phyloP scores from a whole-genome alignment of 2,797 vertebrate species.

The Odontamblyopus rebecca region DNA sequence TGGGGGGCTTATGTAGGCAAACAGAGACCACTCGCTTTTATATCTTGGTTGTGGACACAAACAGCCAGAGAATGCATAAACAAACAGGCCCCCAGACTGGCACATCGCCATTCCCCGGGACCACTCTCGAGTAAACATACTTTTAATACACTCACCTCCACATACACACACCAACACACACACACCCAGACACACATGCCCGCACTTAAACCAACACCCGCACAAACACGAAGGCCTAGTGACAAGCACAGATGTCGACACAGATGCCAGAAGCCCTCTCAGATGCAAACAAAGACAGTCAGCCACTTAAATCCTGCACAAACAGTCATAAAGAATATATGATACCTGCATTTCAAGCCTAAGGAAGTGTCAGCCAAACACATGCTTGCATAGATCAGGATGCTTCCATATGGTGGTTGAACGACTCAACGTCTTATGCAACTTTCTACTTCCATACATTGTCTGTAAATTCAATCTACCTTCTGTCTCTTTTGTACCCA shows the following conservation, averaged over 20 bases:
- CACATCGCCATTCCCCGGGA: conserved; percentile 36
- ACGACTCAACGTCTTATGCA: not conserved
- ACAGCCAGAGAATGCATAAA: conserved; percentile 40
- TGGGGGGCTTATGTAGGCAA: conserved; percentile 40
- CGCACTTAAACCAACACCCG: conserved; percentile 31
- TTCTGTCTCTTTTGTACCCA: not conserved
- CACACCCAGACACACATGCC: conserved; percentile 52
- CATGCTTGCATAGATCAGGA: conserved; percentile 8
- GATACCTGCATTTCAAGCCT: conserved; percentile 25
- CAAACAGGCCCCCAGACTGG: conserved; percentile 38
- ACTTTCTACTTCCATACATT: not conserved
- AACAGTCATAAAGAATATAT: conserved; percentile 58
- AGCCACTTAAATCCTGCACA: conserved; percentile 60
- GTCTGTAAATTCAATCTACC: not conserved
- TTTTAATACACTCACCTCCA: conserved; percentile 49
- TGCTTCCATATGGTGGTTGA: not conserved
- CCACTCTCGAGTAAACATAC: conserved; percentile 43
- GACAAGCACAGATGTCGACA: conserved; percentile 72
- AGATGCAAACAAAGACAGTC: conserved; percentile 67
- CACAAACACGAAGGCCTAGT: conserved; percentile 24
- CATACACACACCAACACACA: conserved; percentile 30
- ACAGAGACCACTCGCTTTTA: conserved; percentile 41
- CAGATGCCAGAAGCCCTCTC: conserved; percentile 63
- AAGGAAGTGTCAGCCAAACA: no score
- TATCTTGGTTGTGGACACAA: conserved; percentile 31